phyloP scores from a whole-genome alignment of 92 coral and sea anemone genomes.

The Paragorgia papillata region DNA sequence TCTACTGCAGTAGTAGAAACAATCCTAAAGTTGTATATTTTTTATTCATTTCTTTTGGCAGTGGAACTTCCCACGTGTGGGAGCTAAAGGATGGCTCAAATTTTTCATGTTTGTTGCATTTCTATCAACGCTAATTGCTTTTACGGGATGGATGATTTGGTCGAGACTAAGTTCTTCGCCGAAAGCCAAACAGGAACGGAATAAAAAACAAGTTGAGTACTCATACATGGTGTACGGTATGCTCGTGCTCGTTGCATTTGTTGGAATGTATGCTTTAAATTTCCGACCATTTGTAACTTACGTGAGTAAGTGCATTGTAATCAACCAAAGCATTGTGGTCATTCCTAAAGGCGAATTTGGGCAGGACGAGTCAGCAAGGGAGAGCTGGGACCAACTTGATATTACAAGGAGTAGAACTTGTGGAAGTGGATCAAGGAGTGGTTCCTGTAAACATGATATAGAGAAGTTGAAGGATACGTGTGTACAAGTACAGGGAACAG shows the following conservation, averaged over 20 bases:
- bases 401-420: not conserved
- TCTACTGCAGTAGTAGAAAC: not conserved
- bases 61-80: slow-evolving; percentile 96
- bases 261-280: slow-evolving; percentile 91
- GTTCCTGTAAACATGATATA: not conserved
- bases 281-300: slow-evolving; percentile 57
- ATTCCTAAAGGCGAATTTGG: slow-evolving; percentile 24
- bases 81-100: slow-evolving; percentile 97
- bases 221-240: slow-evolving; percentile 93
- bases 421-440: not conserved
- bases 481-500: slow-evolving; percentile 1
- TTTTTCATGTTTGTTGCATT: slow-evolving; percentile 87
- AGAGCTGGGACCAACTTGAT: not conserved
- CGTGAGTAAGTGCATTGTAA: slow-evolving; percentile 26
- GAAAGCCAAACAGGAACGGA: slow-evolving; percentile 85
- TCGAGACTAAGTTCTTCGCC: slow-evolving; percentile 87
- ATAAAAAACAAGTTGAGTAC: slow-evolving; percentile 90
- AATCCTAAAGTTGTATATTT: not conserved
- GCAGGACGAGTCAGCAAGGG: not conserved
- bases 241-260: slow-evolving; percentile 88
- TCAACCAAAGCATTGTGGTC: slow-evolving; percentile 31
- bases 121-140: slow-evolving; percentile 89
- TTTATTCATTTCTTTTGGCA: slow-evolving; percentile 36
- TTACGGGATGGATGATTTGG: slow-evolving; percentile 96
- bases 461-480: not conserved